These are phyloP conservation scores for Deilephila porcellus DNA, from an alignment of 2,888 invertebrate genomes.

Conservation along the genomic window DNA sequence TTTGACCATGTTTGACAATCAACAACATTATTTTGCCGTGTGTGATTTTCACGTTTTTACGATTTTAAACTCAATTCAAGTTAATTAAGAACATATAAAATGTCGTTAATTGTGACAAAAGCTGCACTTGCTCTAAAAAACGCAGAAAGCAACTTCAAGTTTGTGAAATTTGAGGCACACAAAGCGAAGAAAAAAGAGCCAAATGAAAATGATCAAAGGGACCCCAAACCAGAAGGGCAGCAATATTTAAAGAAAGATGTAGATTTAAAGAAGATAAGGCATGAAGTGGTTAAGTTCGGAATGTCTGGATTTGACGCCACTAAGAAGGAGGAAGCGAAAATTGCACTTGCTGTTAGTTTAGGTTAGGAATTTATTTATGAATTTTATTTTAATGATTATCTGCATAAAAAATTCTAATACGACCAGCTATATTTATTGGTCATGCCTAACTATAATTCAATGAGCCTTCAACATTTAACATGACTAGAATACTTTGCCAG, in stretches of 20 bases:
- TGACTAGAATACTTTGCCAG: too few relatives aligned
- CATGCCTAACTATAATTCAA: too few relatives aligned
- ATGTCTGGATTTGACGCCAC: constrained; percentile 89
- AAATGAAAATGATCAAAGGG: constrained; percentile 42
- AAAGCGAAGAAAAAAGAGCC: constrained; percentile 76
- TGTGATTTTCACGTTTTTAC: not conserved
- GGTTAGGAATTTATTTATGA: constrained; percentile 70
- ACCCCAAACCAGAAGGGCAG: constrained; percentile 40
- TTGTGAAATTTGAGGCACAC: constrained; percentile 79
- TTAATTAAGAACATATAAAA: constrained; percentile 49
- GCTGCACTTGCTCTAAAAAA: constrained; percentile 79
- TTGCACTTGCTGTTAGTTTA: constrained; percentile 90
- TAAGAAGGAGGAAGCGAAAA: constrained; percentile 91
- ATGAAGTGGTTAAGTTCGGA: constrained; percentile 94
- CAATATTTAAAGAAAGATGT: constrained; percentile 75
- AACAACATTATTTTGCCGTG: not conserved
- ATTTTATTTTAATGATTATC: too few relatives aligned
- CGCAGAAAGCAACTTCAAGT: constrained; percentile 71
- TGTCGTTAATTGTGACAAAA: constrained; percentile 79
- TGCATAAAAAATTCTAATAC: too few relatives aligned
- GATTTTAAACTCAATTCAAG: not conserved
- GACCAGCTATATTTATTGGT: too few relatives aligned
- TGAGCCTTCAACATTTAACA: too few relatives aligned
- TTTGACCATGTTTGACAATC: not conserved
- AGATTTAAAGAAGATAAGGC: constrained; percentile 90